Evolutionary conservation across 2,113 vertebrate species (phyloP).

Genomic region (Numenius arquata): DNA sequence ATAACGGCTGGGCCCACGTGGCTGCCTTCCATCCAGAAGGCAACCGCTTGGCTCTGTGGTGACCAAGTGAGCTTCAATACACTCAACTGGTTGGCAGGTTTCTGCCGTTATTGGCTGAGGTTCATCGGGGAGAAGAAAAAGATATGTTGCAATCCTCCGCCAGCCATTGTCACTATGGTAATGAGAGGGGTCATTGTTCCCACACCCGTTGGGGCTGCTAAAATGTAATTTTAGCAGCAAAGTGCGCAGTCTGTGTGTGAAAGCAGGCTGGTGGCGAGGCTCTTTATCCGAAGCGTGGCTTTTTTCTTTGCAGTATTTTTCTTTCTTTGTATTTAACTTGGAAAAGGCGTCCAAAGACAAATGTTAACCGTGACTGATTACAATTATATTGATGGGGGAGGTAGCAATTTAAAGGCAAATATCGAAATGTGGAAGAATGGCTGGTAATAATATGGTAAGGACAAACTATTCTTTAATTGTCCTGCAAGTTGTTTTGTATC

Average conservation of each 20-base stretch:
- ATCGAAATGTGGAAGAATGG: constrained; percentile 27
- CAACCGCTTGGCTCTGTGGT: neutral
- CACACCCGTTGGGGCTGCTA: neutral
- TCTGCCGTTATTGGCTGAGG: neutral
- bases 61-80: neutral
- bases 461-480: constrained; percentile 62
- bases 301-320: constrained; percentile 39
- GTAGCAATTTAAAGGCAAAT: constrained; percentile 50
- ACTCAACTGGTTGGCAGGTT: neutral
- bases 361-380: constrained; percentile 24
- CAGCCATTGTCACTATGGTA: constrained; percentile 56
- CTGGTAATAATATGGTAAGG: constrained; percentile 50
- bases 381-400: constrained; percentile 53
- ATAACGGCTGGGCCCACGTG: neutral
- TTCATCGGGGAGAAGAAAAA: constrained; percentile 47
- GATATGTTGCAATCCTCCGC: neutral
- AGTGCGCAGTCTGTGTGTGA: constrained; percentile 44
- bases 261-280: constrained; percentile 38
- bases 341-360: constrained; percentile 59
- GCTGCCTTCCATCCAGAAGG: neutral
- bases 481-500: constrained; percentile 39
- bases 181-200: constrained; percentile 60
- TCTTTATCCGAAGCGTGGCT: constrained; percentile 22
- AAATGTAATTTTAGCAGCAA: constrained; percentile 62
- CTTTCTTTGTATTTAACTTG: constrained; percentile 50